Base-by-base conservation (phyloP, 2,113 vertebrate species). In the Nesospiza acunhae region DNA sequence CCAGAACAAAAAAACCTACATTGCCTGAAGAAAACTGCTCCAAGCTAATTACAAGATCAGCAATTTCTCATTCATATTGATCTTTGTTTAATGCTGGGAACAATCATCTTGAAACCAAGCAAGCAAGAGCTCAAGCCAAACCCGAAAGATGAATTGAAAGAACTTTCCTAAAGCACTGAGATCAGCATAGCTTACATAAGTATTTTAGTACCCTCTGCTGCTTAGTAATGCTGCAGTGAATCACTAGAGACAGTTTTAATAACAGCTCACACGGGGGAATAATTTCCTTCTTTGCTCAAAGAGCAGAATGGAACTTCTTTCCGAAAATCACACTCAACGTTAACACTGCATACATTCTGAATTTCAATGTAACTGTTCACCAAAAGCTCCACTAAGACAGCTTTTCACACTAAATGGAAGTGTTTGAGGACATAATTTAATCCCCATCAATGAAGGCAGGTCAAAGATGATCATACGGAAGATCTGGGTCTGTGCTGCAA, bases 171-270 rank as follows among this genome's bases (percentile, higher is more conserved):
- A 92, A 93, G 83, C 73, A 90, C 88, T 77, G 88, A 86, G 80
- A 93, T 92, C 93, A 95, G 90, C 83, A 95, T 4, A 95, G 73
- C 85, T 96, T 95, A 88, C 60, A 1, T 74, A 93, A 96, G 90
- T 84, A 93, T 91, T 94, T 97, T 88, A 92, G 81, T 89, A 95
- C 78, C 27, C 95, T 94, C 76, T 94, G 90, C 89, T 95, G 90
- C 94, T 95, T 94, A 92, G 60, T 94, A 95, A 95, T 81, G 79
- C 79, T 95, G 92, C 76, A 74, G 92, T 94, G 93, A 96, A 96
- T 93, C 94, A 96, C 92, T 83, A 88, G 89, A 91, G 95, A 94
- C 89, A 94, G 90, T 86, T 96, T 94, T 94, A 96, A 91, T 95
- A 97, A 93, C 84, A 92, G 87, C 73, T 82, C 66, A 93, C 89